Base-by-base conservation (phyloP, 2,113 vertebrate species). In the Larimichthys crocea region DNA sequence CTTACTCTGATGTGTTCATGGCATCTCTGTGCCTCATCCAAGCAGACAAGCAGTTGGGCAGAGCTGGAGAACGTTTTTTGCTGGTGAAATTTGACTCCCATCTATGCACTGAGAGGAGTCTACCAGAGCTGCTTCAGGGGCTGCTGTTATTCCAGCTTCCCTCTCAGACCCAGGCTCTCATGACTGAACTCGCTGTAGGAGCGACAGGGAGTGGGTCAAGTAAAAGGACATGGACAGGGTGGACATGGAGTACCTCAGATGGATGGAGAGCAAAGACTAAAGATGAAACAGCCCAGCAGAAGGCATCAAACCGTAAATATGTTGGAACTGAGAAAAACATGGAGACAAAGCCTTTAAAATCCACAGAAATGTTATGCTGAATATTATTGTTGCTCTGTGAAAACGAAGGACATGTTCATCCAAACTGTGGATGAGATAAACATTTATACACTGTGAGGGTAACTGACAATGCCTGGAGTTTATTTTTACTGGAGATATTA, bases 91-190 rank as follows among this genome's bases (percentile, higher is more conserved):
- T 97, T 56, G 96, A 96, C 62, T 76, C 93, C 1, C 24, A 59
- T 6, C 12, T 22, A 9, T 26, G 53, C 0, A 63, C 55, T 9
- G 62, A 86, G 53, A 65, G 20, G 17, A 55, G 8, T 20, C 57
- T 96, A 35, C 97, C 98, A 0, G 67, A 89, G 1, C 88, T 88
- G 0, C 92, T 99, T 74, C 88, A 3, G 20, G 91, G 93, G 0
- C 91, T 95, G 76, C 94, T 94, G 0, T 83, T 96, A 53, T 97
- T 96, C 4, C 86, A 92, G 0, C 87, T 98, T 80, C 98, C 98
- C 35, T 92, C 95, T 0, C 94, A 98, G 91, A 90, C 80, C 5
- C 82, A 79, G 4, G 86, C 29, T 0, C 94, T 99, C 50, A 74
- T 99, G 10, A 48, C 56, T 20, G 94, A 95, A 0, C 89, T 95